These are phyloP conservation scores for Ficedula albicollis DNA, from an alignment of 2,797 vertebrate genomes.

Conservation along the genomic window DNA sequence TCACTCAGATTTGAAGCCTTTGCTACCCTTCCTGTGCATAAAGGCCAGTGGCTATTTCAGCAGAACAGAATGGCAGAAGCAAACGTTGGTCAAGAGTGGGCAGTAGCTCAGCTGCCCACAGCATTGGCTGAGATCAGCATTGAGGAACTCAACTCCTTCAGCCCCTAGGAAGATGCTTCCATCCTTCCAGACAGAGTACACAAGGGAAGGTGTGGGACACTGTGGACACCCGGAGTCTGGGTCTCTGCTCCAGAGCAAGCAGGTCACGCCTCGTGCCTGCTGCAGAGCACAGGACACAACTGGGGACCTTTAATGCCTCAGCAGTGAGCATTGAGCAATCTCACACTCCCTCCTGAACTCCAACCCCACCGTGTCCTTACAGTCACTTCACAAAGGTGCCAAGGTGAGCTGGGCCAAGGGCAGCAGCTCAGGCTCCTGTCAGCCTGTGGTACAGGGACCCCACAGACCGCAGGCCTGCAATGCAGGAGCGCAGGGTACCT, in stretches of 20 bases:
- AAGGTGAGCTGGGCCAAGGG: neutral
- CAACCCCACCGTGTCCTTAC: neutral
- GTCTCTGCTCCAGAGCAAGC: neutral
- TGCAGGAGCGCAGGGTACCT: fast-evolving
- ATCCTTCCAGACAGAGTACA: neutral
- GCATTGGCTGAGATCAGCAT: fast-evolving
- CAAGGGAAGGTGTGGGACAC: neutral
- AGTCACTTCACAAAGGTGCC: neutral
- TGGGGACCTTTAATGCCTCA: neutral
- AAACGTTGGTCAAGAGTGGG: fast-evolving
- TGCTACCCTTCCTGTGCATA: neutral
- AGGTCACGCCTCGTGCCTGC: fast-evolving
- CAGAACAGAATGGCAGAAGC: neutral
- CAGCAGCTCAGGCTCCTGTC: fast-evolving
- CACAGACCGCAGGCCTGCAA: fast-evolving
- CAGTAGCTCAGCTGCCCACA: neutral
- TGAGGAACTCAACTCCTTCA: neutral
- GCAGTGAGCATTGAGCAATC: neutral
- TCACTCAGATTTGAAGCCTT: neutral
- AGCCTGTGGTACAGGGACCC: fast-evolving
- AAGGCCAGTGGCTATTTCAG: neutral
- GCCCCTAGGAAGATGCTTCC: neutral
- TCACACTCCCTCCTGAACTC: neutral
- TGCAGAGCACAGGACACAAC: fast-evolving
- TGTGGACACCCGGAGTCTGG: neutral